Percentiles rank a stretch among this genome's conserved stretches.
Conservation (phyloP, 2,888 invertebrate species). For the Hemistola chrysoprasaria region DNA sequence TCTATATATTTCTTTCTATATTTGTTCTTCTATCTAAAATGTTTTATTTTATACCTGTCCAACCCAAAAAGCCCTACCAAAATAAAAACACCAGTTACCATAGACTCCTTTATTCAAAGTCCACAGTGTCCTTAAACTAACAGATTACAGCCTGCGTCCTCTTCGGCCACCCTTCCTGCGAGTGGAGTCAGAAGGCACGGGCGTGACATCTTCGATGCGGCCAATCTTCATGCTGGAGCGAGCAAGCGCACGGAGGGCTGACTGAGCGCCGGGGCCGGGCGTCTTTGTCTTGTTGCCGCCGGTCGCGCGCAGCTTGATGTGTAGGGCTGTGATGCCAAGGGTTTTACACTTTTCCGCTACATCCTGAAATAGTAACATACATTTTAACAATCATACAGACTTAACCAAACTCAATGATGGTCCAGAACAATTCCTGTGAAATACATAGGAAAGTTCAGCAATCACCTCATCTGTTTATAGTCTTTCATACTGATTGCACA, state of each 20-base stretch:
- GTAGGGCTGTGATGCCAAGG: conserved; percentile 98
- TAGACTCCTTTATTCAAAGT: conserved; percentile 69
- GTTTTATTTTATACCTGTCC: no score
- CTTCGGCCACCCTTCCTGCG: conserved; percentile 99
- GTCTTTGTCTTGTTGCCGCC: conserved; percentile 99
- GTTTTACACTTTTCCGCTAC: conserved; percentile 99
- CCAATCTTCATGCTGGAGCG: conserved; percentile 99
- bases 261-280: conserved; percentile 99
- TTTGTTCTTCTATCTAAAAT: no score
- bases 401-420: no score
- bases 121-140: conserved; percentile 72
- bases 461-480: no score
- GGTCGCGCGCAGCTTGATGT: conserved; percentile 98
- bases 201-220: conserved; percentile 99
- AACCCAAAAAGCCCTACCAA: no score
- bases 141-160: conserved; percentile 97
- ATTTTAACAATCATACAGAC: no score
- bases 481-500: no score
- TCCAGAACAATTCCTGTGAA: no score
- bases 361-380: conserved; percentile 86
- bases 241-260: conserved; percentile 98
- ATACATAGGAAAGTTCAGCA: no score
- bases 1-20: no score
- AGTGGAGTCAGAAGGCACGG: conserved; percentile 99
- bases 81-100: conserved; percentile 51